Conservation (phyloP, 2,113 vertebrate species). For the Vireo altiloquus region DNA sequence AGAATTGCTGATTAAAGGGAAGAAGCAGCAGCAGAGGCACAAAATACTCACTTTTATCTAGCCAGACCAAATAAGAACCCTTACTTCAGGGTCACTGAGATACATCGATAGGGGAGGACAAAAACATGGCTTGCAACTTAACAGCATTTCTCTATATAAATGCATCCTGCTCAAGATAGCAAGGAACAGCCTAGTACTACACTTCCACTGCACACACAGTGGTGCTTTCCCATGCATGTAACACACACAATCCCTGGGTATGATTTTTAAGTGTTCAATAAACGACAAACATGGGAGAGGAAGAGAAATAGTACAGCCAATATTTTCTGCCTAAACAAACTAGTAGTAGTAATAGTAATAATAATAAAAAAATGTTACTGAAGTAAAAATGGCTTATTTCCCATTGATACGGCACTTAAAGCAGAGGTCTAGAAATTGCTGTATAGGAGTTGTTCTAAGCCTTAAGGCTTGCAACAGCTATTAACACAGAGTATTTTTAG, state of each 20-base stretch:
- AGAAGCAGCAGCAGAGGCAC: slow-evolving; percentile 30
- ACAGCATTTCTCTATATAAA: not conserved
- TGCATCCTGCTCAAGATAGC: not conserved
- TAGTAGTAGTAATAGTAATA: not conserved
- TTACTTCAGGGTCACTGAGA: slow-evolving; percentile 16
- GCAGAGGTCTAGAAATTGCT: not conserved
- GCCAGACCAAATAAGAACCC: slow-evolving; percentile 13
- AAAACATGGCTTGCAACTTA: not conserved
- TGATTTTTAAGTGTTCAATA: not conserved
- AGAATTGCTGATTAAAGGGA: slow-evolving; percentile 35
- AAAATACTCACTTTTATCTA: slow-evolving; percentile 38
- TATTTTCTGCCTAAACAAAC: not conserved
- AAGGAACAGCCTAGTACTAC: not conserved
- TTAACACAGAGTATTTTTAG: not conserved
- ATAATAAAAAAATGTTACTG: not conserved
- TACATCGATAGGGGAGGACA: not conserved
- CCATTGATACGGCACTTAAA: not conserved
- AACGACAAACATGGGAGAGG: not conserved
- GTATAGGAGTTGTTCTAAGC: not conserved
- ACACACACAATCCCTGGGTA: not conserved
- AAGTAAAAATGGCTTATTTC: not conserved
- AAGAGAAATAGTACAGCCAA: not conserved
- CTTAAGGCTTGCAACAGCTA: not conserved
- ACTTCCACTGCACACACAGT: not conserved
- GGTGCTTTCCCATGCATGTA: not conserved